Base-by-base conservation (phyloP, 2,113 vertebrate species). In the Semicossyphus pulcher region DNA sequence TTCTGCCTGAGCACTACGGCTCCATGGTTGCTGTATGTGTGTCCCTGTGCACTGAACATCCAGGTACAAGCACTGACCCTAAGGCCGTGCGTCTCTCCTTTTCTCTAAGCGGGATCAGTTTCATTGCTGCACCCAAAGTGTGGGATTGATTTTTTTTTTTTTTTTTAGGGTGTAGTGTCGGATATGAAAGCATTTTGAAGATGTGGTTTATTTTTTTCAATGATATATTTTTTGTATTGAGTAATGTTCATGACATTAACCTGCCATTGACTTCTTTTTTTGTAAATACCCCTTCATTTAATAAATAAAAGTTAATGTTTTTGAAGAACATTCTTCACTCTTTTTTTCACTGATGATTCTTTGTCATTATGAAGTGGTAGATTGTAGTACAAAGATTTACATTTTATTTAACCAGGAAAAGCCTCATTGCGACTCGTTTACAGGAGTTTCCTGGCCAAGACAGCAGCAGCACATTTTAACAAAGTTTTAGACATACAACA, bases 241-340 rank as follows among this genome's bases (percentile, higher is more conserved):
- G 85, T 83, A 80, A 80, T 86, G 72, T 83, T 85, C 83, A 89
- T 83, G 77, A 83, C 80, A 83, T 92, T 81, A 80, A 88, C 77
- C 67, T 90, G 84, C 82, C 80, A 87, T 86, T 76, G 53, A 56
- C 25, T 48, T 76, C 66, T 78, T 57, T 78, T 51, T 64, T 70
- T 87, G 82, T 87, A 76, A 87, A 88, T 88, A 86, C 69, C 63
- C 74, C 74, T 79, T 84, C 88, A 92, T 91, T 91, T 88, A 21
- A 83, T 79, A 84, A 94, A 92, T 91, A 92, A 93, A 93, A 78
- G 72, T 72, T 58, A 80, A 85, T 90, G 78, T 83, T 93, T 93
- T 88, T 78, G 60, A 86, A 78, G 26, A 72, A 63, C 10, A 1
- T 29, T 32, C 2, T 60, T 66, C 15, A 26, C 7, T 42, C 2